Conservation (phyloP, 2,113 vertebrate species). For the Meriones unguiculatus region DNA sequence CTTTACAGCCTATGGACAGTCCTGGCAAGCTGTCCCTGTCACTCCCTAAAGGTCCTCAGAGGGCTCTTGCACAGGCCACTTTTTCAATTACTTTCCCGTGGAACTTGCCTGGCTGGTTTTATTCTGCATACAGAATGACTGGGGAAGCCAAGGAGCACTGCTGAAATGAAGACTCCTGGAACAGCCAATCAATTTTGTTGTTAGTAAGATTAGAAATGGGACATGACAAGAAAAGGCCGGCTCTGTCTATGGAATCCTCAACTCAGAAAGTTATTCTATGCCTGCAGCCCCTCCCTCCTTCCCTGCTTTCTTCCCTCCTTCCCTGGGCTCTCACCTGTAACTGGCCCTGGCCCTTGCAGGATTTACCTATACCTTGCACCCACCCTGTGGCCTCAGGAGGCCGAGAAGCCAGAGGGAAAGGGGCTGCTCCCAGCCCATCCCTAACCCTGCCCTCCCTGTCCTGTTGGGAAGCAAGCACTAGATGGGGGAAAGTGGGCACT, state of each 20-base stretch:
- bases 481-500: no score
- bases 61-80: not conserved
- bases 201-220: conserved; percentile 68
- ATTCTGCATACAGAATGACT: conserved; percentile 20
- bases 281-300: not conserved
- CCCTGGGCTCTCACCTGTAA: not conserved
- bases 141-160: conserved; percentile 61
- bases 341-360: not conserved
- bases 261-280: not conserved
- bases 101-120: conserved; percentile 29
- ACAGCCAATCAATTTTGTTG: conserved; percentile 71
- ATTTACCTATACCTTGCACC: not conserved
- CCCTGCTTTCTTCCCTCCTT: not conserved
- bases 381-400: not conserved
- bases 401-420: not conserved
- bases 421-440: not conserved
- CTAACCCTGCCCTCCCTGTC: not conserved
- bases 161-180: conserved; percentile 69
- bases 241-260: not conserved
- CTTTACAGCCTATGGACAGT: not conserved
- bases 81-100: not conserved
- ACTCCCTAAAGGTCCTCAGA: not conserved
- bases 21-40: fast-evolving
- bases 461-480: not conserved
- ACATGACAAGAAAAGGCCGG: not conserved